Evolutionary conservation across 1,140 invertebrate species (phyloP).

Genomic region (Berghia stephanieae): DNA sequence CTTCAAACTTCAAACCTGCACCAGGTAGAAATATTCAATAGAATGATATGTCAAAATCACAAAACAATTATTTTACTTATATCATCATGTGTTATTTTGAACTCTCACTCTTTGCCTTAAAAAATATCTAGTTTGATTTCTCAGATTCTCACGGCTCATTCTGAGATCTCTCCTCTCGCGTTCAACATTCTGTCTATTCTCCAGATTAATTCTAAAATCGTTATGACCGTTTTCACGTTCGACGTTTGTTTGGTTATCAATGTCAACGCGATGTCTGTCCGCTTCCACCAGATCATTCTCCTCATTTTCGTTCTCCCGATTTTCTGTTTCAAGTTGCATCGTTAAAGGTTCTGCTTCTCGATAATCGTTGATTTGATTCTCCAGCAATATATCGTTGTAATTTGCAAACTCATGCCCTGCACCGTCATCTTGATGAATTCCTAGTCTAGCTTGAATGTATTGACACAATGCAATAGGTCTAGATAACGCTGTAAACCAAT

Average conservation of each 20-base stretch:
- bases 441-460: neutral
- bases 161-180: constrained; percentile 15
- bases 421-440: neutral
- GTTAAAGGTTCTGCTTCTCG: constrained; percentile 22
- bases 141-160: constrained; percentile 11
- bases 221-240: constrained; percentile 26
- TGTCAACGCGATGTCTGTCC: constrained; percentile 22
- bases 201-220: constrained; percentile 5
- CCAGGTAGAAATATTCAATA: neutral
- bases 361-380: constrained; percentile 29
- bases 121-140: constrained; percentile 27
- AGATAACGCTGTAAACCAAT: neutral
- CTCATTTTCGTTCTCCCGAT: constrained; percentile 30
- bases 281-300: constrained; percentile 28
- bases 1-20: neutral
- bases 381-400: constrained; percentile 6
- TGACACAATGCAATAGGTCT: neutral
- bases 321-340: constrained; percentile 11
- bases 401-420: too few species aligned
- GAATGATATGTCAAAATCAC: neutral
- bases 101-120: constrained; percentile 8
- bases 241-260: constrained; percentile 24
- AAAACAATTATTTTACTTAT: neutral
- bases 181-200: constrained; percentile 29
- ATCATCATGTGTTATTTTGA: too few species aligned